Percentiles rank a stretch among this genome's conserved stretches.
Conservation (phyloP, 1,140 invertebrate genomes). For the Lamellibrachia luymesi region DNA sequence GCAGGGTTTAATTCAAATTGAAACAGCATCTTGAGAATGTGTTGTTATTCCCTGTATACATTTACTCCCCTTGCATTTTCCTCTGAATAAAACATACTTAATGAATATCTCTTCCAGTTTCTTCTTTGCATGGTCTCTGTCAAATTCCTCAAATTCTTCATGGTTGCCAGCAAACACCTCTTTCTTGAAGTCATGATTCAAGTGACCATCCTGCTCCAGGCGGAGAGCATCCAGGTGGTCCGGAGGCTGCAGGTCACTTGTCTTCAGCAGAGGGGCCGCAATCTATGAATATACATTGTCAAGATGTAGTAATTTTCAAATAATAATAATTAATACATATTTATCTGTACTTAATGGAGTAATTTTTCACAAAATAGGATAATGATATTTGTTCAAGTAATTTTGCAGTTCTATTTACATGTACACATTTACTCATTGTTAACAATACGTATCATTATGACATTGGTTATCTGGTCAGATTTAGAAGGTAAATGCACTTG, state of each 20-base stretch:
- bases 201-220: conserved; percentile 54
- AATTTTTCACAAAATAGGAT: too few relatives aligned
- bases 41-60: too few relatives aligned
- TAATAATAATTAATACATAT: not conserved
- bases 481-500: too few relatives aligned
- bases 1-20: too few relatives aligned
- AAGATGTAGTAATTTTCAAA: not conserved
- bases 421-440: too few relatives aligned
- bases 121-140: conserved; percentile 35
- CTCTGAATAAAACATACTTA: conserved; percentile 36
- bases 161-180: conserved; percentile 54
- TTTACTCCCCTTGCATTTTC: too few relatives aligned
- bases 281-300: not conserved
- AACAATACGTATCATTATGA: too few relatives aligned
- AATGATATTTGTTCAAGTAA: too few relatives aligned
- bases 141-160: conserved; percentile 47
- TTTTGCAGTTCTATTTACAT: too few relatives aligned
- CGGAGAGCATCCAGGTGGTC: conserved; percentile 54
- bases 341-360: too few relatives aligned
- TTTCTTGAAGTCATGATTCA: conserved; percentile 54
- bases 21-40: not conserved
- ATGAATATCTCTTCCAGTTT: conserved; percentile 48
- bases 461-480: too few relatives aligned
- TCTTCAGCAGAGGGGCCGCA: not conserved
- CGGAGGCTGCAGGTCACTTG: conserved; percentile 42